Base-by-base conservation (phyloP, 1,140 invertebrate genomes). In the Lordiphosa stackelbergi region DNA sequence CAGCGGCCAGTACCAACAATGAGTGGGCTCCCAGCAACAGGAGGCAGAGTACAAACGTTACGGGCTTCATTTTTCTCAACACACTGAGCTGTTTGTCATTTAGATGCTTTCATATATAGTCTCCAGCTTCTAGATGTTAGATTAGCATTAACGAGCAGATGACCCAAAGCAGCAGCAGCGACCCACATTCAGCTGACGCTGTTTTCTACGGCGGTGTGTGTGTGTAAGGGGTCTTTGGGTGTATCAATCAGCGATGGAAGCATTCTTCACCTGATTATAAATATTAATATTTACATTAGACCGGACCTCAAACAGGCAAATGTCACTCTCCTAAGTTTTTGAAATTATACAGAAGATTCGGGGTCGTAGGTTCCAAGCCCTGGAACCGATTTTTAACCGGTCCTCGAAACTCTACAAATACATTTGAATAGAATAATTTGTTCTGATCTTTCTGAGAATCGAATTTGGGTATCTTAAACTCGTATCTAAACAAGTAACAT, bases 21-120 rank as follows among this genome's bases (percentile, higher is more conserved):
- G 49, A 37, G 24, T 78, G 73, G 49, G 60, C 56, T 4, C 47
- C 54, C 24, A 79, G 42, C 19, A 79, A 62, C n/a, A 79, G 10
- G 13, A 70, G 34, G 42, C 66, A 83, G 1, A 81, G 62, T n/a
- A 81, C 62, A 58, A 83, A 53, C 36, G 66, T 71, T 7, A 55
- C 34, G 11, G 62, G 40, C 13, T 71, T 57, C 77, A 79, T 81
- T 12, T 13, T 58, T 3, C 22, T 1, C 6, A 22, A 12, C 13
- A 12, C 46, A 59, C 53, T 66, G 11, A 65, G 10, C 34, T 3
- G 7, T n/a, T 12, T 3, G 10, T 28, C 16, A 22, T 4, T 11
- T 11, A 6, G 34, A 3, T 12, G 19, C 2, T 51, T 5, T 9
- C 10, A 45, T 51, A 49, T 62, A 51, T 47, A 55, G 9, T 31